Evolutionary conservation across 1,140 invertebrate species (phyloP), one percentile per base, ranked within the genome.

Genomic region (Drosophila tani): DNA sequence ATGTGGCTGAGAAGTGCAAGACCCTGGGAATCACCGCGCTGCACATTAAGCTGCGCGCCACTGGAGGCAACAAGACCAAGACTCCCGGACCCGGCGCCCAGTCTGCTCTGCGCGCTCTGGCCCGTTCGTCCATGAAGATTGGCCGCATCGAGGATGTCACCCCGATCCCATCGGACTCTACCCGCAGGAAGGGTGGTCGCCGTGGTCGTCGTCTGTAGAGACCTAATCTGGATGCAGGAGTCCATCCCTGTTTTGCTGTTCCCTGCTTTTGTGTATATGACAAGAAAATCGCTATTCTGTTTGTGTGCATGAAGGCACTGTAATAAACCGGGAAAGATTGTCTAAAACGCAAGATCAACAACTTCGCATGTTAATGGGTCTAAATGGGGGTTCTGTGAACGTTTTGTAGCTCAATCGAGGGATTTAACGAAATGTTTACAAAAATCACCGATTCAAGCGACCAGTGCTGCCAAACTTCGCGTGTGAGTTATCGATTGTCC

Each of bases 91-190:
- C 99, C 47, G 99, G 99, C 85, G 99, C 99, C 51, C 99, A 99
- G 93, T 99, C 98, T 51, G 99, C 99, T 57, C 95, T 99, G 3
- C 95, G 99, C 84, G 99, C 99, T 91, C 94, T 99, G 71, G 99
- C 99, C 83, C 97, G 99, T 94, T 98, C 98, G 43, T 98, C 97
- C 76, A 99, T 99, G 97, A 99, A 99, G 93, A 99, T 99, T 93
- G 99, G 99, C 50, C 96, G 99, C 83, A 99, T 99, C 94, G 98
- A 98, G 94, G 99, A 99, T 95, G 99, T 99, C 0, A 99, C 99
- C 14, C 99, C 99, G 14, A 99, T 99, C 94, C 99, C 99, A 92
- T 99, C 98, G 69, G 99, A 99, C 94, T 97, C 97, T 51, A 99
- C 99, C 24, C 96, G 99, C 92, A 98, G 99, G 95, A 99, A 99